Base-by-base conservation (phyloP, 1,140 invertebrate species). In the Contarinia nasturtii region DNA sequence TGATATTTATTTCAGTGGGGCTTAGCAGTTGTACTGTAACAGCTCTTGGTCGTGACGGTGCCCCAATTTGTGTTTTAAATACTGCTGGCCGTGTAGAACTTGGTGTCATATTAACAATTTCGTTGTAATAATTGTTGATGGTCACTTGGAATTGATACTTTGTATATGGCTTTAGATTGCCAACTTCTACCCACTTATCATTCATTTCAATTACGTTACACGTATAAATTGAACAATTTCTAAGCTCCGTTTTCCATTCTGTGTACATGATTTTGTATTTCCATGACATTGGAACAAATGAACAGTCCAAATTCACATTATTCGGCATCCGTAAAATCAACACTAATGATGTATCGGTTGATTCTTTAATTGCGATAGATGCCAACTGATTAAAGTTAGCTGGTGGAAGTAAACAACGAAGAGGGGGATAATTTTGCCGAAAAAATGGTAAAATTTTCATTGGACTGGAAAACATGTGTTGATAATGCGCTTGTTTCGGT, bases 111-210 rank as follows among this genome's bases (percentile, higher is more conserved):
- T 69, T 69, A 17, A 73, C 66, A 33, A 72, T 55, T 49, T 77
- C 69, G 7, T 73, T 77, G 53, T 90, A 94, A 55, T 80, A 82
- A 65, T 91, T 90, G 34, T 71, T 78, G 7, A 83, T 65, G 43
- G 75, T 66, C 1, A 89, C 62, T 14, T 72, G 71, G 20, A 93
- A 68, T 1, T 74, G 67, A 56, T 95, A 94, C 4, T 74, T 72
- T 0, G 82, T 83, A 56, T 79, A 91, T 1, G 88, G 80, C 50
- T 74, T 71, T 2, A 95, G 63, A 36, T 73, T 65, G 11, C 58
- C 64, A 1, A 90, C 60, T 33, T 72, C 64, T 0, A 79, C 61
- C 19, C 68, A 53, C 18, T 54, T 59, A 40, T 64, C 65, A 44
- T 69, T 69, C 11, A 70, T 73, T 1, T 52, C 59, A 4, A 68